Conservation (phyloP, 64 coral and sea anemone genomes). For the Cladopsammia gracilis region DNA sequence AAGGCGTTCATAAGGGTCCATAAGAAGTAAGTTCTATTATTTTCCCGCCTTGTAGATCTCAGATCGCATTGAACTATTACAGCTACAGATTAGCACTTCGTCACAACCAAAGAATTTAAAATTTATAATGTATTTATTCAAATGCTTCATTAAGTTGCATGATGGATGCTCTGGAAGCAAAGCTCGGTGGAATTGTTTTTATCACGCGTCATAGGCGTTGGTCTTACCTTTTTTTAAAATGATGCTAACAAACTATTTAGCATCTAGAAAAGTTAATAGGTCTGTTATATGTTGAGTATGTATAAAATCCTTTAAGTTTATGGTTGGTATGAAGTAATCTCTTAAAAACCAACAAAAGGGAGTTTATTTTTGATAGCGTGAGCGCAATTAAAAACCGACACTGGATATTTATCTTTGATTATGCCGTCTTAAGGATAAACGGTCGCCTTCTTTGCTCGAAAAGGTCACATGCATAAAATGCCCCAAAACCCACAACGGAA, state of each 20-base stretch:
- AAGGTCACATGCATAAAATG: conserved; percentile 1
- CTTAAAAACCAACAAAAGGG: background rate
- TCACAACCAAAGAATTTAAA: background rate
- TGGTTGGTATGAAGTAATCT: background rate
- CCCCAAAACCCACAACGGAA: background rate
- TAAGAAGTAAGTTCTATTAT: no score
- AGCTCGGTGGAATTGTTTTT: background rate
- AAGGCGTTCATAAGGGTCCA: no score
- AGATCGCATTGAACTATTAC: background rate
- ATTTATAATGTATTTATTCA: background rate
- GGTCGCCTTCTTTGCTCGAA: background rate
- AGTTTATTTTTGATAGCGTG: background rate
- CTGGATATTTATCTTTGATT: no score
- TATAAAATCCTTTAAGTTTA: background rate
- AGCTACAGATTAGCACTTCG: background rate
- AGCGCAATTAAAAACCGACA: background rate
- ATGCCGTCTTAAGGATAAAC: background rate
- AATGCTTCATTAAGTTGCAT: no score
- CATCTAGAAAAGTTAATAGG: background rate
- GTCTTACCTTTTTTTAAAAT: background rate
- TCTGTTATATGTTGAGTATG: background rate
- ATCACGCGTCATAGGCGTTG: background rate
- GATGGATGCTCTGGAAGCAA: background rate
- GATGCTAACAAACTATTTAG: background rate
- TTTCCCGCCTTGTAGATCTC: no score